Evolutionary conservation across 35 echinoderm and acorn worm species (phyloP).

Genomic region (Ophiothrix spiculata): DNA sequence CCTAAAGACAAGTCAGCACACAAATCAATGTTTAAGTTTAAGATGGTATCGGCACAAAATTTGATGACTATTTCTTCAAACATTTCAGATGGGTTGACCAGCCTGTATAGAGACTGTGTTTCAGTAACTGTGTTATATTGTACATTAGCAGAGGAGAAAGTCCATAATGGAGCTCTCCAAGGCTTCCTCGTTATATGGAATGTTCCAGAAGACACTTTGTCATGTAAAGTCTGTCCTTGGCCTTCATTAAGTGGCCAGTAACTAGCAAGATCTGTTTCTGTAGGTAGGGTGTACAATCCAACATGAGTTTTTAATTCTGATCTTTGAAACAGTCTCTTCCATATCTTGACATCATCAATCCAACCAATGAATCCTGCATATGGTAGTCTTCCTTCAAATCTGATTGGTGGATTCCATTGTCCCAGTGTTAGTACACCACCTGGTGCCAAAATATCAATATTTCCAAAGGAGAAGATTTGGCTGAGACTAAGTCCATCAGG

Average conservation of each 20-base stretch:
- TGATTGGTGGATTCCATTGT: constrained; percentile 59
- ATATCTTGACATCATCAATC: constrained; percentile 81
- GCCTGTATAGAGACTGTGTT: neutral
- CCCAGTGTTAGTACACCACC: constrained; percentile 65
- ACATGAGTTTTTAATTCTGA: constrained; percentile 26
- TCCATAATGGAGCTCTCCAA: constrained; percentile 63
- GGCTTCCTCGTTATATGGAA: constrained; percentile 32
- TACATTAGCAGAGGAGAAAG: constrained; percentile 57
- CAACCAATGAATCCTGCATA: constrained; percentile 74
- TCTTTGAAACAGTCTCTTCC: constrained; percentile 41
- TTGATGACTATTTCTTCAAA: neutral
- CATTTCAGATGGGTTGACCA: neutral
- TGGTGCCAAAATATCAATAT: constrained; percentile 35
- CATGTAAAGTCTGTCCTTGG: constrained; percentile 55
- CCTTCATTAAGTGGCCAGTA: constrained; percentile 79
- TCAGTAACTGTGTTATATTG: neutral
- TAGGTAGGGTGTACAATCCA: constrained; percentile 16
- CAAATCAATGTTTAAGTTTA: constrained; percentile 14
- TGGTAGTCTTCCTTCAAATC: constrained; percentile 24
- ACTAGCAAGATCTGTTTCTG: constrained; percentile 31
- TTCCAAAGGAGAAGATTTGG: constrained; percentile 34
- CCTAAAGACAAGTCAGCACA: constrained; percentile 7
- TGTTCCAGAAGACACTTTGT: constrained; percentile 32
- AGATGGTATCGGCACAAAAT: constrained; percentile 33
- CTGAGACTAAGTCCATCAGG: constrained; percentile 24